Evolutionary conservation across 2,888 invertebrate genomes (phyloP).

Genomic region (Odontocolon sp.): DNA sequence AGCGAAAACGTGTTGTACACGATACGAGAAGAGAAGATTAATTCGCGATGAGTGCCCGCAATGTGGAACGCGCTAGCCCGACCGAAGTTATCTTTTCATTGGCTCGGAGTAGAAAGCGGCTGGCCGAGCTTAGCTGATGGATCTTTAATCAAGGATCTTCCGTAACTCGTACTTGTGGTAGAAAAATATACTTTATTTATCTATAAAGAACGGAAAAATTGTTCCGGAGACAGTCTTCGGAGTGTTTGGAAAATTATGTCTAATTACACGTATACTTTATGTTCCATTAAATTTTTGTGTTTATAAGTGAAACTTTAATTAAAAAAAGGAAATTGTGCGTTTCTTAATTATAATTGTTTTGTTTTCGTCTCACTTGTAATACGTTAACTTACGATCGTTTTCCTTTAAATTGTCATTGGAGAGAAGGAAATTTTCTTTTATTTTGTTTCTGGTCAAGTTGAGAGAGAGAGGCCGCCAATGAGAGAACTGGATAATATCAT

Average conservation of each 20-base stretch:
- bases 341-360: too few relatives aligned
- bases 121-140: slow-evolving; percentile 43
- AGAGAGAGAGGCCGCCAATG: slow-evolving; percentile 26
- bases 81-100: slow-evolving; percentile 54
- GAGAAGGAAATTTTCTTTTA: too few relatives aligned
- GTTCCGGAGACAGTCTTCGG: slow-evolving; percentile 3
- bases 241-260: neutral
- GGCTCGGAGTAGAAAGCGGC: slow-evolving; percentile 49
- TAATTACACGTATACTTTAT: too few relatives aligned
- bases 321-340: too few relatives aligned
- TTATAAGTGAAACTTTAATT: too few relatives aligned
- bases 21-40: slow-evolving; percentile 54
- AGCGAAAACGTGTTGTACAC: slow-evolving; percentile 42
- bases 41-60: slow-evolving; percentile 52
- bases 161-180: slow-evolving; percentile 19
- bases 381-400: too few relatives aligned
- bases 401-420: too few relatives aligned
- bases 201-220: slow-evolving; percentile 18
- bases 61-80: slow-evolving; percentile 46
- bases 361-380: too few relatives aligned
- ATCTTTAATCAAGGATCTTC: slow-evolving; percentile 52
- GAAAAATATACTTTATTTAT: slow-evolving; percentile 51
- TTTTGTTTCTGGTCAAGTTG: slow-evolving; percentile 1
- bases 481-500: slow-evolving; percentile 24
- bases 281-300: too few relatives aligned